Evolutionary conservation across 2,888 invertebrate genomes (phyloP), one percentile per base, ranked within the genome.

Genomic region (Bombylius discolor): DNA sequence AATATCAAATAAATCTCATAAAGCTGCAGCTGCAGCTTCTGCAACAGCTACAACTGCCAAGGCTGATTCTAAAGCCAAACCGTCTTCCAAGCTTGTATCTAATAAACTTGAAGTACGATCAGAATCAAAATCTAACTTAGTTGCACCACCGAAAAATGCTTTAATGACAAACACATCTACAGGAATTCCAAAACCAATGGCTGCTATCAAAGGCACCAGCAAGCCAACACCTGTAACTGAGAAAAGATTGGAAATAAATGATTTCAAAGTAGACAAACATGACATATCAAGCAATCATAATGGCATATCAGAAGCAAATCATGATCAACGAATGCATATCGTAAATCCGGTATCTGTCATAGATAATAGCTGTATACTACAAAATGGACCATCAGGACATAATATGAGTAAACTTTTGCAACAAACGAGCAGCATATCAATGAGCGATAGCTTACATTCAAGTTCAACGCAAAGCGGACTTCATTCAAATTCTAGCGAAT

Each of bases 161-260:
- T 39, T 62, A 11, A 54, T 68, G n/a, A 55, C 62, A 49, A 64
- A 64, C 11, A 68, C 68, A 57, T 67, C 71, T 33, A 79, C 87
- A 7, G 88, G 89, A 23, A 87, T 93, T 64, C 92, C 93, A 0
- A 93, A 93, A 71, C 93, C 93, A 4, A 92, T 91, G 48, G 91
- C 92, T 9, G 89, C 92, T 56, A 89, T 94, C 39, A 93, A 93
- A 77, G 93, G 92, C 60, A 91, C 89, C 33, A 85, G 85, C 60
- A 91, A 92, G 73, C 63, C 74, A 78, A 83, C 64, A 73, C 82
- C 61, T 77, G 79, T 61, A 79, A 79, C 68, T 70, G 76, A 71
- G 68, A 77, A 70, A 64, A 77, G 67, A 68, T 12, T 32, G 1
- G 59, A 59, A 7, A 5, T 48, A 2, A 63, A 65, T n/a, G 52